Conservation (phyloP, 2,888 invertebrate species). For the Oxycera nigricornis region DNA sequence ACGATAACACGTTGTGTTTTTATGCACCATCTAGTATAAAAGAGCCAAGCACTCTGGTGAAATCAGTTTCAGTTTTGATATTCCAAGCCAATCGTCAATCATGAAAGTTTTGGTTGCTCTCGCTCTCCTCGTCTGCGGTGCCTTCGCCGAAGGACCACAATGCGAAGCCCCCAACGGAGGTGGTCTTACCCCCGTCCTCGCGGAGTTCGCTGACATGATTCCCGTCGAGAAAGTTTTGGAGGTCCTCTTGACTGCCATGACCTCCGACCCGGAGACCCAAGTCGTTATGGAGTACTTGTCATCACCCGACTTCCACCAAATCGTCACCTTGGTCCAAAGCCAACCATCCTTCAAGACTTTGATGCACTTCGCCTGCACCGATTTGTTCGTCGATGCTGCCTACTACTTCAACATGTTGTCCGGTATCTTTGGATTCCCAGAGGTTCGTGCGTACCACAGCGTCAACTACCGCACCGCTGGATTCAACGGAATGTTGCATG, state of each 20-base stretch:
- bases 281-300: constrained; percentile 42
- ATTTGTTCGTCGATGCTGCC: constrained; percentile 40
- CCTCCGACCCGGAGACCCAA: constrained; percentile 42
- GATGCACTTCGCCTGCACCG: constrained; percentile 38
- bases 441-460: constrained; percentile 13
- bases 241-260: constrained; percentile 33
- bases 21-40: neutral
- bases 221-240: constrained; percentile 29
- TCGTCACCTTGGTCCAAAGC: constrained; percentile 34
- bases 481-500: constrained; percentile 29
- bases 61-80: constrained; percentile 27
- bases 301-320: constrained; percentile 33
- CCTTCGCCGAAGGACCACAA: constrained; percentile 36
- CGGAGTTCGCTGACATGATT: constrained; percentile 26
- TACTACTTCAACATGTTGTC: constrained; percentile 42
- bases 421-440: constrained; percentile 40
- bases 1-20: too few relatives aligned
- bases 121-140: constrained; percentile 23
- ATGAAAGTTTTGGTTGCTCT: constrained; percentile 25
- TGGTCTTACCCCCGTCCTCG: constrained; percentile 40
- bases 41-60: neutral
- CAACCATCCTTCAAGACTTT: constrained; percentile 10
- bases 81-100: neutral
- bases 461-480: neutral
- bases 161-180: constrained; percentile 40